Evolutionary conservation across 2,797 vertebrate species (phyloP).

Genomic region (Peromyscus aztecus): DNA sequence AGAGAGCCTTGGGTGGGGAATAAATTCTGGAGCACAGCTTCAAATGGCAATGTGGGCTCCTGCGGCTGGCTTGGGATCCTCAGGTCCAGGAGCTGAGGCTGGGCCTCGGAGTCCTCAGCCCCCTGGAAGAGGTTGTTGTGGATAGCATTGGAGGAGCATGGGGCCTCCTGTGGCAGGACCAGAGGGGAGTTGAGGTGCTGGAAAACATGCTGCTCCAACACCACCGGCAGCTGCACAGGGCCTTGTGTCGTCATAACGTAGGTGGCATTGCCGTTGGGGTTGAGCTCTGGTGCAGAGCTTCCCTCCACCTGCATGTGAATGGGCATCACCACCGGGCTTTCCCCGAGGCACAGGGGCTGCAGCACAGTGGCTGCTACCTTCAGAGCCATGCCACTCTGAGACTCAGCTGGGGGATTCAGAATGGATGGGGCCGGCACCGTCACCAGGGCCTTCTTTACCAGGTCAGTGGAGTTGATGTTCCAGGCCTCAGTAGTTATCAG

Average conservation of each 20-base stretch:
- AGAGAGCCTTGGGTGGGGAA: constrained; percentile 92
- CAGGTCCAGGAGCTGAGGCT: constrained; percentile 93
- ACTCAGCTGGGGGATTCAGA: constrained; percentile 90
- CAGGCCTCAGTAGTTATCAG: constrained; percentile 91
- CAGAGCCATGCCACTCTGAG: constrained; percentile 93
- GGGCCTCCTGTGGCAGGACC: constrained; percentile 90
- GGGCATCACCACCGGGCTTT: constrained; percentile 95
- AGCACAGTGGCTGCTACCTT: constrained; percentile 96
- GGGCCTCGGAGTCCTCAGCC: constrained; percentile 88
- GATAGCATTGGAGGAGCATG: constrained; percentile 90
- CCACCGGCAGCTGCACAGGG: constrained; percentile 94
- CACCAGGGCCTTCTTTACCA: constrained; percentile 93
- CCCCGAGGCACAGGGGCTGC: constrained; percentile 97
- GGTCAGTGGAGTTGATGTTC: constrained; percentile 90
- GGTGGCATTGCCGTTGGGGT: constrained; percentile 90
- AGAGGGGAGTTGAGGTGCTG: constrained; percentile 95
- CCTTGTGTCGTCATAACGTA: constrained; percentile 96
- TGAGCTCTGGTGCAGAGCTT: constrained; percentile 91
- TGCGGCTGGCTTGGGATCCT: constrained; percentile 90
- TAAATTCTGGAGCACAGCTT: constrained; percentile 96
- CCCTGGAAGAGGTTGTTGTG: constrained; percentile 93
- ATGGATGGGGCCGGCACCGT: constrained; percentile 91
- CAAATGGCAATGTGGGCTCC: constrained; percentile 94
- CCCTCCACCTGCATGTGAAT: constrained; percentile 95
- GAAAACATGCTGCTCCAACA: constrained; percentile 96